Conservation (phyloP, 1,140 invertebrate species). For the Sweltsa coloradensis region DNA sequence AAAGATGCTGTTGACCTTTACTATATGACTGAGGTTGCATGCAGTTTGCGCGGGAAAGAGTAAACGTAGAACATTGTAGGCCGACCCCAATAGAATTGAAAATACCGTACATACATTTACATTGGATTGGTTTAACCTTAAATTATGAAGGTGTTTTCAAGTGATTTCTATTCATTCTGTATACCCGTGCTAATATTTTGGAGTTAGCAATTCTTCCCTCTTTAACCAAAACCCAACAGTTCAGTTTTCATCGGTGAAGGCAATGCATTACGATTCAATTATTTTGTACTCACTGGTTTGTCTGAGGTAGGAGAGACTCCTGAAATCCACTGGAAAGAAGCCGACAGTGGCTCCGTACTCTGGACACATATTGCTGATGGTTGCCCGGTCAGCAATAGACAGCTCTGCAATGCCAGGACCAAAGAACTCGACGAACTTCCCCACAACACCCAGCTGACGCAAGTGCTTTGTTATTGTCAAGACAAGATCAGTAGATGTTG, state of each 20-base stretch:
- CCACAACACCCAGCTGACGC: constrained; percentile 87
- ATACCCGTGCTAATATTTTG: too few species aligned
- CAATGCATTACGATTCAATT: neutral
- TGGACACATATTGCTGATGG: constrained; percentile 94
- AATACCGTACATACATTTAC: too few species aligned
- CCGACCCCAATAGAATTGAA: too few species aligned
- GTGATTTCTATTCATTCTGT: too few species aligned
- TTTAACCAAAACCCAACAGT: too few species aligned
- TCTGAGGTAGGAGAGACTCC: constrained; percentile 70
- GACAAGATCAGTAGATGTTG: constrained; percentile 96
- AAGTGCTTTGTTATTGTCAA: constrained; percentile 96
- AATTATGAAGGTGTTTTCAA: too few species aligned
- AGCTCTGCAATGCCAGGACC: constrained; percentile 81
- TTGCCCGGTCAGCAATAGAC: constrained; percentile 90
- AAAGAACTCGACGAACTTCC: constrained; percentile 98
- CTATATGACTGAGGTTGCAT: too few species aligned
- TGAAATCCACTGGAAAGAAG: constrained; percentile 87
- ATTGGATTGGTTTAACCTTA: too few species aligned
- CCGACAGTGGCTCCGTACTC: constrained; percentile 96
- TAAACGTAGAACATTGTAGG: too few species aligned
- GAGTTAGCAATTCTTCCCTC: too few species aligned
- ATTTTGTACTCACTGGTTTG: constrained; percentile 65
- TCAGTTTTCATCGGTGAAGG: neutral
- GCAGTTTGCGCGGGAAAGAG: too few species aligned
- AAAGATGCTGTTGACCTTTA: too few species aligned